A percentile compares a stretch with the other conserved stretches of the same genome.
phyloP scores from a whole-genome alignment of 2,797 vertebrate genomes.

The Brotogeris chrysoptera region DNA sequence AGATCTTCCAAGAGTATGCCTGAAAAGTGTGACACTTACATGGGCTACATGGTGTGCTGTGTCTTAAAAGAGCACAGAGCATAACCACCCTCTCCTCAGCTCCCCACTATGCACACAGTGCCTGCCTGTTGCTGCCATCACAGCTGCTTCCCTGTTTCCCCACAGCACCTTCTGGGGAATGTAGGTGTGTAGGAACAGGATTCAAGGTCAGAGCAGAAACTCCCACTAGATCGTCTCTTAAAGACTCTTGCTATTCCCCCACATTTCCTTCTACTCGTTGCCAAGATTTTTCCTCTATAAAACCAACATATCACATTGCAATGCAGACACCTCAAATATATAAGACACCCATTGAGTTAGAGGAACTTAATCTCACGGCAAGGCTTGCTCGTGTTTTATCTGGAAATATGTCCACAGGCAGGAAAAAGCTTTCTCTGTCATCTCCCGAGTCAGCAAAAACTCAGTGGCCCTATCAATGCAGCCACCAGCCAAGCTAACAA shows the following conservation, averaged over 20 bases:
- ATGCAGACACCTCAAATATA: neutral
- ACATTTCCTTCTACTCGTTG: neutral
- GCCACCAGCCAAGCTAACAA: neutral
- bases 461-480: accelerated
- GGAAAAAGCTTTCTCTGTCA: neutral
- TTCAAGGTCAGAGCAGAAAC: neutral
- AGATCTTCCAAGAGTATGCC: conserved; percentile 18
- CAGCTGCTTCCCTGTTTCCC: conserved; percentile 1
- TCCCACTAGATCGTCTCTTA: neutral
- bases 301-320: neutral
- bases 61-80: neutral
- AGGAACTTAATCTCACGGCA: neutral
- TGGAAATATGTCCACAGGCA: neutral
- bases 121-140: neutral
- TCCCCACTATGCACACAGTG: accelerated
- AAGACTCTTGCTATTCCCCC: neutral
- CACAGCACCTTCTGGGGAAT: accelerated
- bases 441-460: neutral
- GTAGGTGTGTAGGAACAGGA: neutral
- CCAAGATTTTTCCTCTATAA: neutral
- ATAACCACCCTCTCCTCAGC: neutral
- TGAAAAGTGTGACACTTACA: conserved; percentile 23
- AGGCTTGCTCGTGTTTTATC: neutral
- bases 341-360: neutral
- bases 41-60: neutral